Percentiles rank a stretch among this genome's conserved stretches.
phyloP scores from a whole-genome alignment of 2,888 invertebrate species.

The Argyresthia goedartella region DNA sequence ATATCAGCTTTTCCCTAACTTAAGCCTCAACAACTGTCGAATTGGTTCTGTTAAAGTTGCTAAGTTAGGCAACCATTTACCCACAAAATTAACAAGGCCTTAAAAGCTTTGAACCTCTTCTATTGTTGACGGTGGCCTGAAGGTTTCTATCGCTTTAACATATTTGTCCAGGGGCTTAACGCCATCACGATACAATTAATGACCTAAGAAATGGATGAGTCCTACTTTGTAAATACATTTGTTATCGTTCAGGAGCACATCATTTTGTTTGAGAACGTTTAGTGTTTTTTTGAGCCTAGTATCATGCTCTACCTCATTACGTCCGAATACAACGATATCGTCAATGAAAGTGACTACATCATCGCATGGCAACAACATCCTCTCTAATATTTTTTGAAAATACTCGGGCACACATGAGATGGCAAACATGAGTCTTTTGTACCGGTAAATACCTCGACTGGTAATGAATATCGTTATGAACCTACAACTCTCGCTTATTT shows the following conservation, averaged over 20 bases:
- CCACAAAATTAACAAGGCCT: conserved; percentile 17
- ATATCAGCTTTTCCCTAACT: too few relatives aligned
- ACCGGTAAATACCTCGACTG: too few relatives aligned
- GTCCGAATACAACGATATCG: conserved; percentile 15
- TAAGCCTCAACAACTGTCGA: too few relatives aligned
- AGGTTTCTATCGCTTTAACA: conserved; percentile 10
- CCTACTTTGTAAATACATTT: conserved; percentile 1
- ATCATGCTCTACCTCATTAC: not conserved
- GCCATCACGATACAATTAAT: conserved; percentile 11
- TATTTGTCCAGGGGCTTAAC: conserved; percentile 16
- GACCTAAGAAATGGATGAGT: conserved; percentile 1
- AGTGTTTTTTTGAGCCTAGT: not conserved
- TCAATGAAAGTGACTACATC: conserved; percentile 19
- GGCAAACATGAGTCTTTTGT: too few relatives aligned
- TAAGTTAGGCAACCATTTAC: too few relatives aligned
- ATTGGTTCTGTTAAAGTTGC: too few relatives aligned
- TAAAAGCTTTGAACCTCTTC: conserved; percentile 21
- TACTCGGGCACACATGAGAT: conserved; percentile 1
- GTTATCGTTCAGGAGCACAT: not conserved
- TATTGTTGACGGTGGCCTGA: conserved; percentile 12
- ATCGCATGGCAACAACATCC: conserved; percentile 14
- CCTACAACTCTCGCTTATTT: too few relatives aligned
- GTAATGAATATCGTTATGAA: too few relatives aligned
- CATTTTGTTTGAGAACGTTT: not conserved
- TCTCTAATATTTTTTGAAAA: conserved; percentile 12